phyloP scores from a whole-genome alignment of 30 jellyfish, hydroid and myxozoan species.

The Haliclystus octoradiatus region DNA sequence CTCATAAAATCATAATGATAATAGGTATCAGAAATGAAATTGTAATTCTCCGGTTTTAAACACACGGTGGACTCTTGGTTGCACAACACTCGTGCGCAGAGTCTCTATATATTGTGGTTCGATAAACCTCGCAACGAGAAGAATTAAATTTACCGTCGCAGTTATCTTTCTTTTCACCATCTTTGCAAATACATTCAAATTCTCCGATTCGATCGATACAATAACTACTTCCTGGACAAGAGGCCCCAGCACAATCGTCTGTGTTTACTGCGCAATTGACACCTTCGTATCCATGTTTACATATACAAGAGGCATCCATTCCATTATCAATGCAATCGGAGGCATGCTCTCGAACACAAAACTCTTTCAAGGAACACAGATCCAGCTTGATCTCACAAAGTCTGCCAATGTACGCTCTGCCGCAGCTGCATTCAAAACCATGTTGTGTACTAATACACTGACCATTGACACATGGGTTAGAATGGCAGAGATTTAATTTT shows the following conservation, averaged over 20 bases:
- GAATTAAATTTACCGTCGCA: neutral
- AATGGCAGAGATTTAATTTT: constrained; percentile 18
- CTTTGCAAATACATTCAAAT: neutral
- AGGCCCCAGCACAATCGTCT: constrained; percentile 48
- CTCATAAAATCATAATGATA: no score
- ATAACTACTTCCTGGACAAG: constrained; percentile 13
- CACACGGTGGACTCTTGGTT: no score
- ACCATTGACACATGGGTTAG: constrained; percentile 35
- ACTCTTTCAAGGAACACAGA: constrained; percentile 46
- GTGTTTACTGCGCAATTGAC: constrained; percentile 70
- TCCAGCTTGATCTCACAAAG: constrained; percentile 57
- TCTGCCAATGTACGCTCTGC: constrained; percentile 70
- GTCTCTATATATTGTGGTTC: no score
- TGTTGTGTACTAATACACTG: constrained; percentile 5
- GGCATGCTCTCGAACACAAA: constrained; percentile 47
- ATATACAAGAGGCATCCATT: constrained; percentile 48
- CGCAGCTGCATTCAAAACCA: constrained; percentile 75
- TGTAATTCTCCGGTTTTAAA: no score
- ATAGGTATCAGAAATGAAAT: no score
- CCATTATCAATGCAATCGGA: constrained; percentile 84
- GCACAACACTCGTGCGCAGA: no score
- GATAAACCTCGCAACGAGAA: no score
- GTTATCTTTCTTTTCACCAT: neutral
- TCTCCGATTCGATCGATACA: neutral
- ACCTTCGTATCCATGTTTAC: constrained; percentile 70